Percentiles rank a stretch among this genome's conserved stretches.
Conservation (phyloP, 2,888 invertebrate species). For the Syrista parreyssii region DNA sequence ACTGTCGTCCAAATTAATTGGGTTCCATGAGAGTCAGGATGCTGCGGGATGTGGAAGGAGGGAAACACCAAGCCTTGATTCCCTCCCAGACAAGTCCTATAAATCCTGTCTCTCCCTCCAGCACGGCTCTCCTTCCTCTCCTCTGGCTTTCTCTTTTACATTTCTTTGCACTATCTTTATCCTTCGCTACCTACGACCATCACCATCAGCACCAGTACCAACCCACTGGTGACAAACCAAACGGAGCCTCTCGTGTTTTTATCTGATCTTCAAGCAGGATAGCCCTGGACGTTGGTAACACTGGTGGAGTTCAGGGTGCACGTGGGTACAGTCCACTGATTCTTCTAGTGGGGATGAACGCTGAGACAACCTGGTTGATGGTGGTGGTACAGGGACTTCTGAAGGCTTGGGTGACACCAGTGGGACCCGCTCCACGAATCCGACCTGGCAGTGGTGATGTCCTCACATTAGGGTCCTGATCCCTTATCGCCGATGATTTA, state of each 20-base stretch:
- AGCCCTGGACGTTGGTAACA: constrained; percentile 40
- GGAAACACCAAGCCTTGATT: constrained; percentile 48
- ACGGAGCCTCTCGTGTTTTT: constrained; percentile 42
- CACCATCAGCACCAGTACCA: constrained; percentile 26
- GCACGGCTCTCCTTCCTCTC: constrained; percentile 12
- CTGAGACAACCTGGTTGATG: background rate
- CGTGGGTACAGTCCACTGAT: background rate
- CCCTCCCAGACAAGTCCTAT: constrained; percentile 50
- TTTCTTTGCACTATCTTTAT: too few species aligned
- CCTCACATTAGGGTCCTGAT: constrained; percentile 53
- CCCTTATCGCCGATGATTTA: constrained; percentile 52
- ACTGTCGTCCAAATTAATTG: constrained; percentile 55
- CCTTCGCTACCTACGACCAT: background rate
- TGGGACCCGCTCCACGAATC: constrained; percentile 4
- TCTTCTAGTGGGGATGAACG: constrained; percentile 10
- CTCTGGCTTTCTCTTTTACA: constrained; percentile 10
- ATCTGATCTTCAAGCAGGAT: constrained; percentile 48
- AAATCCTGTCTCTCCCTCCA: constrained; percentile 40
- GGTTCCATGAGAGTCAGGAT: constrained; percentile 39
- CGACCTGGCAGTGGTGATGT: constrained; percentile 46
- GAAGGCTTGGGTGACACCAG: constrained; percentile 16
- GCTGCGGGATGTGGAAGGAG: constrained; percentile 42
- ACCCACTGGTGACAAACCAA: constrained; percentile 50
- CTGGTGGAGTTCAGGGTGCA: constrained; percentile 12
- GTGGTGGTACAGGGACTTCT: constrained; percentile 1